Conservation (phyloP, 2,113 vertebrate species). For the Tetrao urogallus region DNA sequence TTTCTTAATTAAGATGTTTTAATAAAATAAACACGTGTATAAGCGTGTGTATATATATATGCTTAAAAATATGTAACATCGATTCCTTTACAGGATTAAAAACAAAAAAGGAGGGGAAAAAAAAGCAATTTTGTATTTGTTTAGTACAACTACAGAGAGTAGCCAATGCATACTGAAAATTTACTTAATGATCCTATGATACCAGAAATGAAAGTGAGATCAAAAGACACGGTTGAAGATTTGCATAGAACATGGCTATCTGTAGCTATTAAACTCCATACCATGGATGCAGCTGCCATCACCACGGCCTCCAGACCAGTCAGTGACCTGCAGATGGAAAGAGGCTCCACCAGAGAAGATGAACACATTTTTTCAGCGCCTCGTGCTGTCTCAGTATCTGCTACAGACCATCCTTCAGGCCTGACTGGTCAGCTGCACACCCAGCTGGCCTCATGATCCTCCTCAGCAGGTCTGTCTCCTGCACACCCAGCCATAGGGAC, state of each 20-base stretch:
- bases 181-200: not conserved
- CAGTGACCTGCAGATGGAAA: not conserved
- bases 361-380: not conserved
- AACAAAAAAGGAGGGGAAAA: not conserved
- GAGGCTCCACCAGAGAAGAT: not conserved
- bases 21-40: not conserved
- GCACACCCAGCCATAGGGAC: not conserved
- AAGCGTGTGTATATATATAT: not conserved
- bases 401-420: not conserved
- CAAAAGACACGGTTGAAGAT: not conserved
- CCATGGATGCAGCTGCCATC: not conserved
- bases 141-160: not conserved
- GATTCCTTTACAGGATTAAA: not conserved
- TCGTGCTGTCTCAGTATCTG: not conserved
- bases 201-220: not conserved
- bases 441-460: not conserved
- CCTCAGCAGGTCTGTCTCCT: not conserved
- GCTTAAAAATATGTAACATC: not conserved
- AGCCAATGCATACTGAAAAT: accelerated
- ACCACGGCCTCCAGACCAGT: not conserved
- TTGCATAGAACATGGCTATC: not conserved
- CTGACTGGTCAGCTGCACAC: not conserved
- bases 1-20: not conserved
- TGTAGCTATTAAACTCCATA: not conserved
- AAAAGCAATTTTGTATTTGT: not conserved